These are phyloP conservation scores for Epizoanthus ramosus DNA, from an alignment of 92 coral and sea anemone genomes.

Conservation along the genomic window DNA sequence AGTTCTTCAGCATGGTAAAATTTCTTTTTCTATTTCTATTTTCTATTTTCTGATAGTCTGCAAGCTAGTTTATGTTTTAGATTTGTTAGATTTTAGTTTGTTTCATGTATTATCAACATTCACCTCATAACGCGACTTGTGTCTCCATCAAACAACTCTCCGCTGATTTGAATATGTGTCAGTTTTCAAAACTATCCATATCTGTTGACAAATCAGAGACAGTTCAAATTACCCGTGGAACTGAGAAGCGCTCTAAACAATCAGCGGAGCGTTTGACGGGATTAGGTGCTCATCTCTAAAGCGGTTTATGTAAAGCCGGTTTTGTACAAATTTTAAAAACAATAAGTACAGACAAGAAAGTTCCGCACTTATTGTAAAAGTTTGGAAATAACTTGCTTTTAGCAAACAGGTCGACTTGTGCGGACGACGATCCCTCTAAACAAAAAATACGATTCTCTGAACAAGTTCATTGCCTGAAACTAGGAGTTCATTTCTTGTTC, in stretches of 20 bases:
- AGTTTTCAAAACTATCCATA: neutral
- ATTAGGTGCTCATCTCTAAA: neutral
- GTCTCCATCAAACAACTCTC: neutral
- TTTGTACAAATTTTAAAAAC: neutral
- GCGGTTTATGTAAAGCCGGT: neutral
- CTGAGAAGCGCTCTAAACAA: neutral
- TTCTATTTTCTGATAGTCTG: too few species aligned
- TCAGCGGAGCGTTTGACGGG: slow-evolving; percentile 1
- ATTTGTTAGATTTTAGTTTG: too few species aligned
- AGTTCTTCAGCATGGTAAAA: too few species aligned
- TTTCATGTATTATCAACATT: neutral
- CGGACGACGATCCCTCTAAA: too few species aligned
- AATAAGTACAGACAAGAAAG: neutral
- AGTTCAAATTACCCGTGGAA: neutral
- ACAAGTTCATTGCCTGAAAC: too few species aligned
- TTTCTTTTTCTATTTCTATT: too few species aligned
- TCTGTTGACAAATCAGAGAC: neutral
- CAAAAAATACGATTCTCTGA: too few species aligned
- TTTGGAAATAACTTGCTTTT: neutral
- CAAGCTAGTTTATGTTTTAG: too few species aligned
- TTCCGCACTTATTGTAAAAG: neutral
- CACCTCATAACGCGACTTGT: neutral
- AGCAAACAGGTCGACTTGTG: too few species aligned
- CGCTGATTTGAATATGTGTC: neutral
- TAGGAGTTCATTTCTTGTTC: too few species aligned